Conservation (phyloP, 2,888 invertebrate species). For the Papilio gigon region DNA sequence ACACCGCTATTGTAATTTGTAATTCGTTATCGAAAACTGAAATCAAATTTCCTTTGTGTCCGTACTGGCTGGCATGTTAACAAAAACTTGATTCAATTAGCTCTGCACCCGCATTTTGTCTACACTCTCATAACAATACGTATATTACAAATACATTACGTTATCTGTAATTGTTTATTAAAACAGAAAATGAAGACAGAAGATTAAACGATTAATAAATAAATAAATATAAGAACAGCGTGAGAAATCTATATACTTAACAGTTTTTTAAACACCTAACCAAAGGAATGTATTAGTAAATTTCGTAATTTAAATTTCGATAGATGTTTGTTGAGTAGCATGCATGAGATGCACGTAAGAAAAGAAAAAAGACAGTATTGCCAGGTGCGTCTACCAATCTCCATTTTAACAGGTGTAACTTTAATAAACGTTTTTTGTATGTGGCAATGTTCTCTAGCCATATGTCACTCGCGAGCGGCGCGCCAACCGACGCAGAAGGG, state of each 20-base stretch:
- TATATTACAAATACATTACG: too few species aligned
- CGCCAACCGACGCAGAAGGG: slow-evolving; percentile 49
- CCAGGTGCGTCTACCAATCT: slow-evolving; percentile 39
- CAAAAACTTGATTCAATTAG: slow-evolving; percentile 53
- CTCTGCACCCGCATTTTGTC: slow-evolving; percentile 45
- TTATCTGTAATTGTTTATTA: slow-evolving; percentile 22
- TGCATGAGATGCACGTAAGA: too few species aligned
- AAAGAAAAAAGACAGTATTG: slow-evolving; percentile 10
- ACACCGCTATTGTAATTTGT: slow-evolving; percentile 40
- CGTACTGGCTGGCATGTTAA: slow-evolving; percentile 41
- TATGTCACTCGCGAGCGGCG: slow-evolving; percentile 59
- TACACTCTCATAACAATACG: slow-evolving; percentile 12
- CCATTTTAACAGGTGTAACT: slow-evolving; percentile 48
- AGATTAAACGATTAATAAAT: slow-evolving; percentile 25
- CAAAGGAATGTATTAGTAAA: too few species aligned
- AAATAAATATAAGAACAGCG: slow-evolving; percentile 10
- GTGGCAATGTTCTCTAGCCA: slow-evolving; percentile 56
- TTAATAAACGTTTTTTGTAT: slow-evolving; percentile 46
- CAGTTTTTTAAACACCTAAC: not conserved
- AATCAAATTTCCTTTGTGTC: slow-evolving; percentile 52
- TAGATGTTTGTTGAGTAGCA: too few species aligned
- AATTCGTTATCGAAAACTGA: slow-evolving; percentile 59
- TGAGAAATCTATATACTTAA: not conserved
- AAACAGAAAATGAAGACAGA: slow-evolving; percentile 23
- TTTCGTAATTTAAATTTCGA: too few species aligned